A percentile compares a stretch with the other conserved stretches of the same genome.
These are phyloP conservation scores for Belgica antarctica DNA, from an alignment of 2,888 invertebrate genomes.

Conservation along the genomic window DNA sequence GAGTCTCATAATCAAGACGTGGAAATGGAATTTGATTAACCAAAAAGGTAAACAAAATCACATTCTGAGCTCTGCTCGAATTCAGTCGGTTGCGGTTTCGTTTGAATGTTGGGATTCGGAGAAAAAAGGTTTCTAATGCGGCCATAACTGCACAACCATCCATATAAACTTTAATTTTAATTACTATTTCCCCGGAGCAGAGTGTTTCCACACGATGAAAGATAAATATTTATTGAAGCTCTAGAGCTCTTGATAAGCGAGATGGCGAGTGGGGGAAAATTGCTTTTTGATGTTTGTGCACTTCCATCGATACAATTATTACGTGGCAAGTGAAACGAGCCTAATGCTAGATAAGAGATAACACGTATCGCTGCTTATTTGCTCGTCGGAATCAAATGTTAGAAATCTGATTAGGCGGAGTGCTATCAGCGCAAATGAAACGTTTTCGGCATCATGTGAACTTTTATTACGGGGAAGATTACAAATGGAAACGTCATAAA, in stretches of 20 bases:
- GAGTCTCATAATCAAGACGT: too few species aligned
- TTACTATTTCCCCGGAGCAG: neutral
- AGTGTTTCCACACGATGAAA: neutral
- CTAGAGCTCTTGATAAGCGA: neutral
- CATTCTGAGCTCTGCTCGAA: too few species aligned
- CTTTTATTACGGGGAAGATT: too few species aligned
- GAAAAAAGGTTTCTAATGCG: neutral
- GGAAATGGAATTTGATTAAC: neutral
- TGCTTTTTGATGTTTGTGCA: neutral
- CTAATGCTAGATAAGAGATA: constrained; percentile 1
- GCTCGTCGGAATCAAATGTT: neutral
- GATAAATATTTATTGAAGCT: constrained; percentile 11
- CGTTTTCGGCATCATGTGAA: too few species aligned
- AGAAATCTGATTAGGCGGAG: neutral
- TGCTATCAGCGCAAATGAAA: too few species aligned
- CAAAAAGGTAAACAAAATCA: neutral
- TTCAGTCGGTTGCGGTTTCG: neutral
- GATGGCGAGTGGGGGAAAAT: neutral
- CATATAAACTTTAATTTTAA: constrained; percentile 3
- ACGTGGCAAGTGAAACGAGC: neutral
- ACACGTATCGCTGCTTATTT: neutral
- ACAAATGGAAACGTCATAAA: too few species aligned
- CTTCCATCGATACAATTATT: neutral
- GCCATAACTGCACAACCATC: neutral
- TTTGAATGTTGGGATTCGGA: neutral